A percentile compares a stretch with the other conserved stretches of the same genome.
Conservation (phyloP, 1,140 invertebrate species). For the Drosophila subobscura region DNA sequence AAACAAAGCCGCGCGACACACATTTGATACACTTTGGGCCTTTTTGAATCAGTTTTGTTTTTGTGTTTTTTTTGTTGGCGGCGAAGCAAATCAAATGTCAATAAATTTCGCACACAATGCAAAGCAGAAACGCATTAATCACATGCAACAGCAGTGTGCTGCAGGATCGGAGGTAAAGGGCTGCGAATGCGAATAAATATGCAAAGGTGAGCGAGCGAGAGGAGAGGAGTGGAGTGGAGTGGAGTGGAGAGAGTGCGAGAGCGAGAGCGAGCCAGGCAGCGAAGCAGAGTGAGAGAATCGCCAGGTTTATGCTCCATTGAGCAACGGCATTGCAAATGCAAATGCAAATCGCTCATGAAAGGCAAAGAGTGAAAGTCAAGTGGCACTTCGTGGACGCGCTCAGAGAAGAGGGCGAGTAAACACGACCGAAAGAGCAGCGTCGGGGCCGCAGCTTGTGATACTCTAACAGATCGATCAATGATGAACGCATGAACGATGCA, state of each 20-base stretch:
- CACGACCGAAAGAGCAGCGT: conserved; percentile 16
- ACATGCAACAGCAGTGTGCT: conserved; percentile 31
- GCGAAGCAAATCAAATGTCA: conserved; percentile 74
- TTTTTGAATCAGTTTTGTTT: conserved; percentile 10
- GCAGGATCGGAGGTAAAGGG: conserved; percentile 7
- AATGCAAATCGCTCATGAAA: conserved; percentile 13
- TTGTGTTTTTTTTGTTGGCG: conserved; percentile 10
- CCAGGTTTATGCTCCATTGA: conserved; percentile 58
- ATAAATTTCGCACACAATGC: conserved; percentile 73
- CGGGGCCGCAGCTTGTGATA: no score
- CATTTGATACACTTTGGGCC: conserved; percentile 69
- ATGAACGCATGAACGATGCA: no score
- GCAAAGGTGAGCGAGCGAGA: no score
- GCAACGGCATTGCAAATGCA: conserved; percentile 51
- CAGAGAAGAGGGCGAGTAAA: conserved; percentile 1
- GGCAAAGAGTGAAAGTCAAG: conserved; percentile 73
- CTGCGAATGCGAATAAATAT: conserved; percentile 22
- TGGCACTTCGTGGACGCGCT: conserved; percentile 65
- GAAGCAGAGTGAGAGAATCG: conserved; percentile 8
- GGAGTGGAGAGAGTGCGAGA: no score
- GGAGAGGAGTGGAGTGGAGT: no score
- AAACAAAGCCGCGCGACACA: conserved; percentile 77
- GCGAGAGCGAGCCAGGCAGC: background rate
- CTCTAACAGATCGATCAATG: no score
- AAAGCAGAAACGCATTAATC: conserved; percentile 63